phyloP scores from a whole-genome alignment of 1,140 invertebrate genomes.

The Gonatopus flavifemur region DNA sequence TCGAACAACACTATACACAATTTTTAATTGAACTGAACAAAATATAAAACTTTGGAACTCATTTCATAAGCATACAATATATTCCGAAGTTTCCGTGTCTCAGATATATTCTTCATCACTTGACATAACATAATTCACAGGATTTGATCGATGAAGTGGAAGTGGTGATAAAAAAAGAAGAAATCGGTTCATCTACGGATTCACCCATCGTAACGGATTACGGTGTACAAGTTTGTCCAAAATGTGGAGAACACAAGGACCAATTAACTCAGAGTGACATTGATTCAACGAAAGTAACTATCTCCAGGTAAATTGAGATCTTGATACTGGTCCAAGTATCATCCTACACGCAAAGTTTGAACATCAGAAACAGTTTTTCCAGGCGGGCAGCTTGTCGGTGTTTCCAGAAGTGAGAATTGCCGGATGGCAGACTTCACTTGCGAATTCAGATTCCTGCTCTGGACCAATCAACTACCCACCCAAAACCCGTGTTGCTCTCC shows the following conservation, averaged over 20 bases:
- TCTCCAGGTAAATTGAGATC: slow-evolving; percentile 33
- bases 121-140: neutral
- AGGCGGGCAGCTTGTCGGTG: too few relatives aligned
- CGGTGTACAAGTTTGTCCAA: slow-evolving; percentile 24
- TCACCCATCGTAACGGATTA: neutral
- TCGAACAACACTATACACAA: too few relatives aligned
- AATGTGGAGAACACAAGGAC: slow-evolving; percentile 29
- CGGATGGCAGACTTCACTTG: neutral
- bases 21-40: too few relatives aligned
- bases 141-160: neutral
- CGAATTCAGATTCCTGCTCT: neutral
- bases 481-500: neutral
- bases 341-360: neutral
- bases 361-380: neutral
- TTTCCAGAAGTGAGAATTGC: neutral
- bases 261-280: slow-evolving; percentile 32
- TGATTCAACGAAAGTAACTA: slow-evolving; percentile 27
- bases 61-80: too few relatives aligned
- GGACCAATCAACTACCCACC: neutral
- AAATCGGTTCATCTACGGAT: too few relatives aligned
- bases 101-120: too few relatives aligned
- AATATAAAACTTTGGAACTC: too few relatives aligned
- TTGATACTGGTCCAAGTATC: neutral
- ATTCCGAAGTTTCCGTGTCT: too few relatives aligned
- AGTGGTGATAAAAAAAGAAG: too few relatives aligned